Evolutionary conservation across 2,797 vertebrate species (phyloP), one percentile per base, ranked within the genome.

Genomic region (Semaprochilodus insignis): DNA sequence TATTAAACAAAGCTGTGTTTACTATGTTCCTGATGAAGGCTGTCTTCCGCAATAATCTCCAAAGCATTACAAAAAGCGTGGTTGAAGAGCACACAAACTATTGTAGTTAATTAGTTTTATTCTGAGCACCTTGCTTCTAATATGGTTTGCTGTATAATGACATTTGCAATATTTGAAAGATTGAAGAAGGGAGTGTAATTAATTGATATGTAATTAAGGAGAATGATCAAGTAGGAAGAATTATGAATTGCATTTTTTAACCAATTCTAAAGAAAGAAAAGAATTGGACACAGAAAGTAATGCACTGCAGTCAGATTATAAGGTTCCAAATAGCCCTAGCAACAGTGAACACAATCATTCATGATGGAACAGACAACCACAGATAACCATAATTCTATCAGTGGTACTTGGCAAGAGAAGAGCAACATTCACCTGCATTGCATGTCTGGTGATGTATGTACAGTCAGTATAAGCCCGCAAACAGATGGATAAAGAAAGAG

Each of bases 1-100:
- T 91, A 91, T 91, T 92, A 81, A 93, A 88, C 85, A 89, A 90
- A 89, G 87, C 81, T 87, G 87, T 88, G 88, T 90, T 91, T 91
- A 89, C 89, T 90, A 88, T 92, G 90, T 90, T 91, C 89, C 89
- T 90, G 86, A 92, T 92, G 89, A 90, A 91, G 87, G 65, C 80
- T 90, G 85, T 86, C 86, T 85, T 87, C 84, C 86, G 85, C 86
- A 82, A 87, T 88, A 62, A 87, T 84, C 82, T 82, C 19, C 16
- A 36, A 67, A 67, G 19, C 34, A 36, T 67, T 17, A 23, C 36
- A 40, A 23, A 63, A 40, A 34, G 8, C 62, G 17, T 70, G 14
- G 36, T 1, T 44, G 2, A 70, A 48, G 11, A 48, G 36, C 10
- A 52, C 14, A 27, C 13, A 25, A 17, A 23, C 8, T 52, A 27